Base-by-base conservation (phyloP, 2,113 vertebrate genomes). In the Poeciliopsis retropinna region DNA sequence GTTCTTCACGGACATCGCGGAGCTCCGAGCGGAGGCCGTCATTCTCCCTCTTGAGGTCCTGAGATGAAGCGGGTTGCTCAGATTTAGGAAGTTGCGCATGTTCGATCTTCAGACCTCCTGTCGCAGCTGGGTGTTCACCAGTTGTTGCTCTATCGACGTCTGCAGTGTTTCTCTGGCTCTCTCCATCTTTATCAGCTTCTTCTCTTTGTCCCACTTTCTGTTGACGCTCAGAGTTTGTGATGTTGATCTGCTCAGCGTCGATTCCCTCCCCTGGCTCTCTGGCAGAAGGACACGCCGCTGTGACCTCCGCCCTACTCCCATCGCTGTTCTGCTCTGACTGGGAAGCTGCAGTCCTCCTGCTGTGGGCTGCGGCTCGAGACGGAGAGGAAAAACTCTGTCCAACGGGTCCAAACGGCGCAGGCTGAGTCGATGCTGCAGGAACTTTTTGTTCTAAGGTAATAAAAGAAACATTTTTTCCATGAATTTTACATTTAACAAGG, bases 251-350 rank as follows among this genome's bases (percentile, higher is more conserved):
- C 75, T 95, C 93, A 0, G 94, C 92, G 76, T 95, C 94, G 0
- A 94, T 94, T 68, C 95, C 95, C 78, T 95, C 95, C 10, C 92
- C 94, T 1, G 95, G 94, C 67, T 95, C 94, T 88, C 94, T 92
- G 71, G 91, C 91, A 17, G 80, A 54, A n/a, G 92, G 92, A 75
- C 89, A 94, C 17, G 81, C 83, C 22, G 70, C 41, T 15, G 75
- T 17, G 13, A 68, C 64, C 22, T 79, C 83, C 3, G 44, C 64
- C 37, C 31, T 71, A 44, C 61, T 76, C 61, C 85, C 76, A n/a
- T 34, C 82, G 41, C 75, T 79, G 14, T 64, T 78, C 69, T 70
- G 78, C 25, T 86, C 86, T 0, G 57, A 29, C 73, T 70, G 77
- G 37, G 32, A 15, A 32, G 73, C 6, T 62, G 41, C 5, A 3